Percentiles rank a stretch among this genome's conserved stretches.
phyloP scores from a whole-genome alignment of 2,888 invertebrate genomes.

The Parochlus steinenii region DNA sequence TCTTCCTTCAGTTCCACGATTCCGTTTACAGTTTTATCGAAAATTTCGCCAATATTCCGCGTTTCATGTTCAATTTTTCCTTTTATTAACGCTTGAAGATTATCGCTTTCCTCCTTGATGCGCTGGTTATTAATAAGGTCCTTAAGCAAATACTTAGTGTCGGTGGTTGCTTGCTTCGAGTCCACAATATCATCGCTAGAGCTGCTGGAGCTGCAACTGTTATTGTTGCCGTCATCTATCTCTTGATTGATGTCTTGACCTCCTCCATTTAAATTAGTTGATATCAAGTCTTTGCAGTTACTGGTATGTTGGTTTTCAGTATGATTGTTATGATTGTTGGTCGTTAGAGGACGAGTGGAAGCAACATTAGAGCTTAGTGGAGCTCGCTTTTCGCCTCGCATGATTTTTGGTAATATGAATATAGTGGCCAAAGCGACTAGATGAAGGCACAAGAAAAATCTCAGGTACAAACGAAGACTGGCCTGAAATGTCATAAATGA shows the following conservation, averaged over 20 bases:
- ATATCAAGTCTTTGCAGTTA: too few species aligned
- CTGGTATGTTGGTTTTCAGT: not conserved
- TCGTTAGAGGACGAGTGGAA: not conserved
- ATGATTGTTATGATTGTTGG: not conserved
- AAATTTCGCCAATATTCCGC: constrained; percentile 31
- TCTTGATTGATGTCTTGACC: too few species aligned
- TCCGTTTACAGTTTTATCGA: constrained; percentile 31
- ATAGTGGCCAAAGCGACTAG: constrained; percentile 25
- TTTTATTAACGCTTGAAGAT: constrained; percentile 27
- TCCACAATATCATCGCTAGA: constrained; percentile 6
- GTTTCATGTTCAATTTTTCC: constrained; percentile 30
- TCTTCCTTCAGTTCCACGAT: constrained; percentile 31
- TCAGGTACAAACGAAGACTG: constrained; percentile 36
- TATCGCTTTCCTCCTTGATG: constrained; percentile 24
- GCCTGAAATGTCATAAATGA: constrained; percentile 36
- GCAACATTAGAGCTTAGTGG: not conserved
- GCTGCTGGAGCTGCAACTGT: constrained; percentile 1
- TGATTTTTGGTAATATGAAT: constrained; percentile 26
- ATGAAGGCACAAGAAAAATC: constrained; percentile 32
- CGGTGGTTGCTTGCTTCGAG: not conserved
- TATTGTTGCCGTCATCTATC: too few species aligned
- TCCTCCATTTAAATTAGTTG: not conserved
- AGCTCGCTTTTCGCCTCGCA: constrained; percentile 24
- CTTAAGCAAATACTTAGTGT: constrained; percentile 8
- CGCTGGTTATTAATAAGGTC: constrained; percentile 8